These are phyloP conservation scores for Hiodon alosoides DNA, from an alignment of 2,113 vertebrate species.

Conservation along the genomic window DNA sequence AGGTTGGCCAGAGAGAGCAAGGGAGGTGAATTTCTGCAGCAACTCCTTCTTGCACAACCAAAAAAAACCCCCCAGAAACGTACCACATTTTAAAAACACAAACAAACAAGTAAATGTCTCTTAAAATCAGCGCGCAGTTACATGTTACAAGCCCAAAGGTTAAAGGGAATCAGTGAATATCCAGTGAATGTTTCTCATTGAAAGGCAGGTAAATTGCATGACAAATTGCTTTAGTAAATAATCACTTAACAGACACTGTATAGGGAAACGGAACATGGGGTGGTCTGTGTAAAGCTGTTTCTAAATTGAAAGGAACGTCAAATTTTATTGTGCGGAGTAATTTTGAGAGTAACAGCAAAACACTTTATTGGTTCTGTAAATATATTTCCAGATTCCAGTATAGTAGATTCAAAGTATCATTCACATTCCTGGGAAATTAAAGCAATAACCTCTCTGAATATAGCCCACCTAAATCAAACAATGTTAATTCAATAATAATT, in stretches of 20 bases:
- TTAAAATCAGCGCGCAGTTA: conserved; percentile 40
- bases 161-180: conserved; percentile 26
- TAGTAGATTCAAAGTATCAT: no score
- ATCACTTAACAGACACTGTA: neutral
- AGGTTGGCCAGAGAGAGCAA: conserved; percentile 10
- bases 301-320: neutral
- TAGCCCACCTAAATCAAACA: conserved; percentile 2
- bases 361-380: neutral
- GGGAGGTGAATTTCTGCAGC: conserved; percentile 6
- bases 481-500: conserved; percentile 23
- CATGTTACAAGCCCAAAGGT: conserved; percentile 49
- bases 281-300: neutral
- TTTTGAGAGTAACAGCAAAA: neutral
- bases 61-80: conserved; percentile 34
- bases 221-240: conserved; percentile 37
- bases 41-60: conserved; percentile 38
- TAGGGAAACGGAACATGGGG: neutral
- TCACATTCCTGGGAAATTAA: conserved; percentile 9
- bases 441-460: conserved; percentile 11
- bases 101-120: conserved; percentile 44
- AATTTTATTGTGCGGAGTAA: neutral
- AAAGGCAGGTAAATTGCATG: conserved; percentile 20
- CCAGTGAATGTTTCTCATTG: conserved; percentile 26
- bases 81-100: conserved; percentile 23
- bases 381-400: conserved; percentile 6